phyloP scores from a whole-genome alignment of 1,140 invertebrate species.

The Triops cancriformis region DNA sequence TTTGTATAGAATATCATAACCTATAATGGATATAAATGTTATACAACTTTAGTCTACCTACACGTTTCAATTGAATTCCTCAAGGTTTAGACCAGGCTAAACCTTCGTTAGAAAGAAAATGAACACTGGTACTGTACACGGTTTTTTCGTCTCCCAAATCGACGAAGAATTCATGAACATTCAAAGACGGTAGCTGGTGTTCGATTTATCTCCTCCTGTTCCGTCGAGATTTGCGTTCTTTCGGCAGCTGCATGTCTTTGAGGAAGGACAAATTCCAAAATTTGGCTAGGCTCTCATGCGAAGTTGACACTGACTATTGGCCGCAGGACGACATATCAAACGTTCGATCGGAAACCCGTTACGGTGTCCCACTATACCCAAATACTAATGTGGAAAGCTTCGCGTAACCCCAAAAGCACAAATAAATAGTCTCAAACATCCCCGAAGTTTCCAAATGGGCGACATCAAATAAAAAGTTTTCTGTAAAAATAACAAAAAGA shows the following conservation, averaged over 20 bases:
- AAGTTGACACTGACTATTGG: constrained; percentile 69
- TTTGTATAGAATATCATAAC: too few relatives aligned
- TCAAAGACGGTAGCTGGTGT: constrained; percentile 71
- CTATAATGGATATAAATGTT: too few relatives aligned
- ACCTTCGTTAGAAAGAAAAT: too few relatives aligned
- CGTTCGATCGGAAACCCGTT: constrained; percentile 54
- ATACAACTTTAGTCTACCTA: too few relatives aligned
- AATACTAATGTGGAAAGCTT: constrained; percentile 71
- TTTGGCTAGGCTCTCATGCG: constrained; percentile 77
- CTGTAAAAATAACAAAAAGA: not conserved
- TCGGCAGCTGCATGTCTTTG: constrained; percentile 57
- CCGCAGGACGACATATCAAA: constrained; percentile 68
- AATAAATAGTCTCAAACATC: too few relatives aligned
- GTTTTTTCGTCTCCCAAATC: constrained; percentile 27
- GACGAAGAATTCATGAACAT: constrained; percentile 61
- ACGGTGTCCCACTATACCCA: constrained; percentile 81
- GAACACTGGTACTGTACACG: too few relatives aligned
- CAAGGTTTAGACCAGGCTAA: too few relatives aligned
- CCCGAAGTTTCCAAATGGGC: not conserved
- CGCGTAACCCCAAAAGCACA: constrained; percentile 65
- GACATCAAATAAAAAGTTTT: not conserved
- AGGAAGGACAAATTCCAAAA: constrained; percentile 90
- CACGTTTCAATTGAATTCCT: too few relatives aligned
- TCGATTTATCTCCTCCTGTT: constrained; percentile 32
- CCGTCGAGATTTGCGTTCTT: constrained; percentile 25